Evolutionary conservation across 2,797 vertebrate genomes (phyloP).

Genomic region (Danionella dracula): DNA sequence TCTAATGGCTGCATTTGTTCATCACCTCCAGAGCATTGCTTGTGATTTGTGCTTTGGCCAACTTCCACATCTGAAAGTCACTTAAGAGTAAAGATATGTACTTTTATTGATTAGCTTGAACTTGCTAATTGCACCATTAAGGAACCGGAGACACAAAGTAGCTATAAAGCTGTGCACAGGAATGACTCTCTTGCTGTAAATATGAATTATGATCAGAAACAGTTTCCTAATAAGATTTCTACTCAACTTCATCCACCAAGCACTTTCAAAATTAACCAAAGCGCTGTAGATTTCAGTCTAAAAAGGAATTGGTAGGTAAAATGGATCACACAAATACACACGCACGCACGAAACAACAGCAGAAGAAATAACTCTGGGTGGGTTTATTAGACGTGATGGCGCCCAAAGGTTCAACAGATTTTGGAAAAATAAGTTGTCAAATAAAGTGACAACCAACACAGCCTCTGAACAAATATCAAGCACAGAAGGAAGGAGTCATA

Average conservation of each 20-base stretch:
- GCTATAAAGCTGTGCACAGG: not conserved
- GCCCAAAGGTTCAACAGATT: constrained; percentile 17
- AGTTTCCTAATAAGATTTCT: constrained; percentile 16
- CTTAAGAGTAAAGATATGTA: not conserved
- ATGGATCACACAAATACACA: no score
- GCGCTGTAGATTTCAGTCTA: no score
- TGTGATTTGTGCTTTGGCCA: not conserved
- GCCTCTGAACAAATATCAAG: not conserved
- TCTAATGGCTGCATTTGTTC: not conserved
- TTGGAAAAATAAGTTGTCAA: constrained; percentile 9
- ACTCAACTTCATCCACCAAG: not conserved
- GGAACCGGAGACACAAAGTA: constrained; percentile 3
- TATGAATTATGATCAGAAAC: constrained; percentile 1
- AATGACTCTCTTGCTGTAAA: constrained; percentile 2
- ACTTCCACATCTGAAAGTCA: constrained; percentile 8
- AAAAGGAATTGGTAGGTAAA: no score
- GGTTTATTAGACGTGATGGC: not conserved
- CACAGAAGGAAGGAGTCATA: not conserved
- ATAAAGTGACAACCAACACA: constrained; percentile 6
- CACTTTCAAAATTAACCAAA: no score
- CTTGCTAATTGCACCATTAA: not conserved
- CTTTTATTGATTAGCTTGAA: constrained; percentile 5
- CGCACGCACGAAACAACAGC: constrained; percentile 6
- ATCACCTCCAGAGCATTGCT: no score
- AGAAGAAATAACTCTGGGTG: constrained; percentile 15